These are phyloP conservation scores for Podarcis raffonei DNA, from an alignment of 2,113 vertebrate species.

Conservation along the genomic window DNA sequence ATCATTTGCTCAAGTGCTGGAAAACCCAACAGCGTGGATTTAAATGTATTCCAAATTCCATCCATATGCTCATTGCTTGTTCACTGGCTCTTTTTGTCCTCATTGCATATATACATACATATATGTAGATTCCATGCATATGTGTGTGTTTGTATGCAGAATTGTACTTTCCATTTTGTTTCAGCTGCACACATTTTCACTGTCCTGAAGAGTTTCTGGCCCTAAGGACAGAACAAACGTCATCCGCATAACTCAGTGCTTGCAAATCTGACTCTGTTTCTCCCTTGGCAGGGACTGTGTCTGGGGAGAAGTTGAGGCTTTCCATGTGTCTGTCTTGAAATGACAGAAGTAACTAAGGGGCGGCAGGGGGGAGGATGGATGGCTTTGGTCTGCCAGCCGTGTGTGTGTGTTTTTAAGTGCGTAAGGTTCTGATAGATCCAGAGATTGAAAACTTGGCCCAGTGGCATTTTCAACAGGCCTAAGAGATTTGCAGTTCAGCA, in stretches of 20 bases:
- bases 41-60: no score
- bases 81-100: no score
- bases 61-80: no score
- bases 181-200: constrained; percentile 59
- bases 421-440: constrained; percentile 53
- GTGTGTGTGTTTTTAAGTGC: no score
- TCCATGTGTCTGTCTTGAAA: constrained; percentile 61
- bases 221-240: constrained; percentile 59
- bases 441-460: neutral
- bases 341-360: constrained; percentile 55
- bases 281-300: constrained; percentile 66
- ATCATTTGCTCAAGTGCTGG: neutral
- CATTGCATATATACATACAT: neutral
- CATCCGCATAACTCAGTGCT: constrained; percentile 65
- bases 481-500: neutral
- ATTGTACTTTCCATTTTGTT: constrained; percentile 55
- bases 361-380: constrained; percentile 25
- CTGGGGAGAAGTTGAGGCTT: constrained; percentile 68
- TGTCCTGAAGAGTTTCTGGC: constrained; percentile 60
- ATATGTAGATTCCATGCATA: neutral
- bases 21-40: neutral
- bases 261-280: constrained; percentile 66
- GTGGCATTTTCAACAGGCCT: neutral
- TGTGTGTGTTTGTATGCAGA: neutral
- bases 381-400: constrained; percentile 50